Conservation (phyloP, 2,888 invertebrate genomes). For the Synergus gifuensis region DNA sequence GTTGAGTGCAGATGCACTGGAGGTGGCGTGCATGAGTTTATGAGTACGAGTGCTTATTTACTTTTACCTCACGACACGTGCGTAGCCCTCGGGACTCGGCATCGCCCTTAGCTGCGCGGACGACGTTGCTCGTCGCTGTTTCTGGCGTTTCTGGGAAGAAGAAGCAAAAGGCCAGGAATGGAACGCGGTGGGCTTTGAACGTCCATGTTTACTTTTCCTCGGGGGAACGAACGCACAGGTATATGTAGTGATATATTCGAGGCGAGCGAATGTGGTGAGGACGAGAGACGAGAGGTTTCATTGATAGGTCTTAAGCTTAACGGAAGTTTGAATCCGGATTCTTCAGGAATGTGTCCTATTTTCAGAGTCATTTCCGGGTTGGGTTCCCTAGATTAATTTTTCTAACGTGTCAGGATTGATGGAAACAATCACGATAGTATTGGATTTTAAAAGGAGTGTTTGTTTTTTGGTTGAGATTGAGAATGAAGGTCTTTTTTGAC, state of each 20-base stretch:
- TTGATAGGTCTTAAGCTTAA: conserved; percentile 28
- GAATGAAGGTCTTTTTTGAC: background rate
- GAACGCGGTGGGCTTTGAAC: conserved; percentile 44
- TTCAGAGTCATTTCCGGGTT: conserved; percentile 23
- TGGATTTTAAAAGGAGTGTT: background rate
- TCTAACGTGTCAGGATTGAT: background rate
- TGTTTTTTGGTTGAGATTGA: background rate
- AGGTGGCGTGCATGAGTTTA: conserved; percentile 55
- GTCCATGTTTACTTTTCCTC: conserved; percentile 41
- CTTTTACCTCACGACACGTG: conserved; percentile 63
- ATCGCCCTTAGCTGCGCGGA: conserved; percentile 47
- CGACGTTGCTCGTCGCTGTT: conserved; percentile 50
- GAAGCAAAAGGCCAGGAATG: conserved; percentile 42
- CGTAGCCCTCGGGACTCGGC: conserved; percentile 51
- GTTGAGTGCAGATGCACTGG: conserved; percentile 62
- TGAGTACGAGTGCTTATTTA: conserved; percentile 54
- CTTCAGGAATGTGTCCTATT: conserved; percentile 34
- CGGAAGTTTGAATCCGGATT: conserved; percentile 37
- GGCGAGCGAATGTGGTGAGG: conserved; percentile 14
- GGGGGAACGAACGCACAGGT: conserved; percentile 42
- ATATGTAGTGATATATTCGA: conserved; percentile 15
- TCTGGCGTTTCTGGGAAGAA: conserved; percentile 43
- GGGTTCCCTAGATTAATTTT: background rate
- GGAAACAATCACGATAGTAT: too few relatives aligned
- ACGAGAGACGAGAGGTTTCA: conserved; percentile 32